These are phyloP conservation scores for Dryoscopus gambensis DNA, from an alignment of 2,113 vertebrate species.

Conservation along the genomic window DNA sequence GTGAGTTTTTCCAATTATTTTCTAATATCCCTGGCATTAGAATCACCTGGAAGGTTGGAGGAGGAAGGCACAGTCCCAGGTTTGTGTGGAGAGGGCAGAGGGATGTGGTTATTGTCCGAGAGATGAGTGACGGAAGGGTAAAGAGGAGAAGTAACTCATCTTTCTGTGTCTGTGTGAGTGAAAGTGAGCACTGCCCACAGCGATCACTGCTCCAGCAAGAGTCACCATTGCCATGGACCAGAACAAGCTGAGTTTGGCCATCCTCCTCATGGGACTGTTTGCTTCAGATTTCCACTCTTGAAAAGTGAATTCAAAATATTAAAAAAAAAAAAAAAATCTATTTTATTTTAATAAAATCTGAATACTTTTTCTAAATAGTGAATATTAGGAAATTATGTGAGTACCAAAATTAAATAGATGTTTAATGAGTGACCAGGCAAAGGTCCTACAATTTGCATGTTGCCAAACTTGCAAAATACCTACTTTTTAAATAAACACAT, in stretches of 20 bases:
- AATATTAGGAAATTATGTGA: neutral
- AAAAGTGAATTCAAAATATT: neutral
- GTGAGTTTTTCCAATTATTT: neutral
- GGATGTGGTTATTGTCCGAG: neutral
- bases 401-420: neutral
- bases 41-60: neutral
- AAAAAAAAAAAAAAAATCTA: neutral
- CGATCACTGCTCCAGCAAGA: fast-evolving
- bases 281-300: neutral
- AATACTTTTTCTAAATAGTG: neutral
- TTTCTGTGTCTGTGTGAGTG: neutral
- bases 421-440: neutral
- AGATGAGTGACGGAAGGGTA: neutral
- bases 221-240: neutral
- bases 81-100: neutral
- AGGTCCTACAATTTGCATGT: neutral
- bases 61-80: neutral
- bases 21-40: neutral
- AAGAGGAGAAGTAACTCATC: neutral
- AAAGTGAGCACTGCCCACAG: neutral
- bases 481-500: neutral
- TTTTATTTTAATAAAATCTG: neutral
- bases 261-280: neutral
- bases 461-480: neutral
- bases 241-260: neutral